Evolutionary conservation across 1,140 invertebrate genomes (phyloP).

Genomic region (Drosophila sucinea): DNA sequence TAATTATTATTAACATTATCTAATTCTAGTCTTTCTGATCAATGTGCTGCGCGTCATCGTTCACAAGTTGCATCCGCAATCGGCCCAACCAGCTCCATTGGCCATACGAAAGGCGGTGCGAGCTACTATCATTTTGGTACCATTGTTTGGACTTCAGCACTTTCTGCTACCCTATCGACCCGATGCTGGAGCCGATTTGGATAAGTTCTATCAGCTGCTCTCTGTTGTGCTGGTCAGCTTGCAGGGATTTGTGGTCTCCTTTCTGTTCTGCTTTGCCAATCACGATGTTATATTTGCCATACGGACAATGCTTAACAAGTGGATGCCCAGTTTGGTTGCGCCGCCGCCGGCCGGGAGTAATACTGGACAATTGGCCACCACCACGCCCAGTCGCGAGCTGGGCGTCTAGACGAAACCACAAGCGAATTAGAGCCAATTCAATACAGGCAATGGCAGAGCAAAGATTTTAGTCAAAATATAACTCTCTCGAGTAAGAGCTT

Average conservation of each 20-base stretch:
- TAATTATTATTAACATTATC: not conserved
- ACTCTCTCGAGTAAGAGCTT: too few species aligned
- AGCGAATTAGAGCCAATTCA: slow-evolving; percentile 22
- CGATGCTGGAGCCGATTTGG: slow-evolving; percentile 85
- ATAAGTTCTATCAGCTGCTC: slow-evolving; percentile 89
- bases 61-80: slow-evolving; percentile 90
- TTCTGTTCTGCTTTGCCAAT: slow-evolving; percentile 96
- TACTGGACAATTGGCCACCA: slow-evolving; percentile 81
- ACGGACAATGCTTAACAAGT: slow-evolving; percentile 80
- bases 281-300: slow-evolving; percentile 89
- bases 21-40: slow-evolving; percentile 90
- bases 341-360: slow-evolving; percentile 73
- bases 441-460: slow-evolving; percentile 28
- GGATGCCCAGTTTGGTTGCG: slow-evolving; percentile 66
- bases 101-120: slow-evolving; percentile 85
- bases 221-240: slow-evolving; percentile 91
- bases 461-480: slow-evolving; percentile 33
- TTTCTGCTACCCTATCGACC: slow-evolving; percentile 92
- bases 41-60: slow-evolving; percentile 93
- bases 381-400: slow-evolving; percentile 79
- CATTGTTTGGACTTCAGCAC: slow-evolving; percentile 91
- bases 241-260: slow-evolving; percentile 93
- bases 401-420: slow-evolving; percentile 62
- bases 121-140: slow-evolving; percentile 91
- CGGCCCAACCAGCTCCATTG: slow-evolving; percentile 84